A percentile compares a stretch with the other conserved stretches of the same genome.
Conservation (phyloP, 2,113 vertebrate genomes). For the Bos javanicus region DNA sequence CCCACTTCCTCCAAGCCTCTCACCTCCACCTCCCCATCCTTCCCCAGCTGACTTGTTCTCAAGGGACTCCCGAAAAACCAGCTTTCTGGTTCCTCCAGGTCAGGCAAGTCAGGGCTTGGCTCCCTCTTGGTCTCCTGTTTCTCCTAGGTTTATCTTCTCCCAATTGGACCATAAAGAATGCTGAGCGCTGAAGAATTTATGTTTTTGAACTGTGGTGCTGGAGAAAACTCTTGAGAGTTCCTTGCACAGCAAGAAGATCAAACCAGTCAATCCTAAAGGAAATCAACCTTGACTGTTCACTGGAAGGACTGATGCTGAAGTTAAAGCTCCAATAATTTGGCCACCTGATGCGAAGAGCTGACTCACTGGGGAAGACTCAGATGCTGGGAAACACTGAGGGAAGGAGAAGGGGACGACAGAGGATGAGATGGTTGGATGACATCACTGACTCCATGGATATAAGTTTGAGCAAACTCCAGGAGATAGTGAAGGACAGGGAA, state of each 20-base stretch:
- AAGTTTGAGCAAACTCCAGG: background rate
- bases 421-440: background rate
- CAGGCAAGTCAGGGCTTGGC: background rate
- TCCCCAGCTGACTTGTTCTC: background rate
- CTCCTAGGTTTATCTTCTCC: background rate
- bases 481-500: background rate
- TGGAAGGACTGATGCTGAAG: background rate
- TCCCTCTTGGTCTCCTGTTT: background rate
- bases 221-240: background rate
- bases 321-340: background rate
- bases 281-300: background rate
- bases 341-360: background rate
- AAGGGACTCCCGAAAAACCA: background rate
- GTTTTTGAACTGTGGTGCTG: background rate
- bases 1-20: background rate
- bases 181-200: background rate
- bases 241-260: background rate
- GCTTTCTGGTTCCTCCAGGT: background rate
- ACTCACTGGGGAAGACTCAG: background rate
- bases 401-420: background rate
- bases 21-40: fast-evolving
- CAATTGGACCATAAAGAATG: background rate
- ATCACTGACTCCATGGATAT: background rate
- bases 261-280: background rate
- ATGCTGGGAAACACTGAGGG: background rate